Base-by-base conservation (phyloP, 2,888 invertebrate species). In the Plutella xylostella region DNA sequence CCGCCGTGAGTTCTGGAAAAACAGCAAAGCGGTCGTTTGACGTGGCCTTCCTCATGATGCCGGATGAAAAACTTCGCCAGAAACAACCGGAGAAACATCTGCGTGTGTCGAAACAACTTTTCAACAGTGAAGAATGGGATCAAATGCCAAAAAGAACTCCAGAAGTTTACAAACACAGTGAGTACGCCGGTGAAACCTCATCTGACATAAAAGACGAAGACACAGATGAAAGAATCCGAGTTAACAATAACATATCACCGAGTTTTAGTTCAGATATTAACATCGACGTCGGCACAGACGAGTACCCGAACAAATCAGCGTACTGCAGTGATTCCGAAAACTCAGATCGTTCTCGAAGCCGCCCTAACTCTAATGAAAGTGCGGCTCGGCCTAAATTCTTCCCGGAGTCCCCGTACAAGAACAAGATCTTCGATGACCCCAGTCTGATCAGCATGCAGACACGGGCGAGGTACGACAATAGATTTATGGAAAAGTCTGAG, bases 31-130 rank as follows among this genome's bases (percentile, higher is more conserved):
- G 96, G 14, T 92, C 94, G 1, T 96, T 96, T 65, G 95, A 96
- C 67, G 95, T 96, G 9, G 95, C 95, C 0, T 96, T 96, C 60
- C 76, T 96, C 20, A 94, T 95, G 86, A 90, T 93, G 69, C 94
- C 94, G 1, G 94, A 94, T 64, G 94, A 94, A 50, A 92, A 92
- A 59, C 72, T 92, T 39, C 89, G 90, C 43, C 87, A 89, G 39
- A 88, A 89, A 55, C 86, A 86, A 52, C 82, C 75, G 40, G 87
- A 87, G 49, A 77, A 86, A 52, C 86, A 83, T 60, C 69, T 85
- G 25, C 65, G 86, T 59, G 76, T 86, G 18, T 79, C 85, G 0
- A 86, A 85, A 52, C 82, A 84, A 54, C 61, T 85, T 34, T 82
- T 84, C 45, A 72, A 73, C 44, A 78, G 75, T 51, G 85, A 65